A percentile compares a stretch with the other conserved stretches of the same genome.
These are phyloP conservation scores for Torymus aiolomorphi DNA, from an alignment of 2,888 invertebrate species.

Conservation along the genomic window DNA sequence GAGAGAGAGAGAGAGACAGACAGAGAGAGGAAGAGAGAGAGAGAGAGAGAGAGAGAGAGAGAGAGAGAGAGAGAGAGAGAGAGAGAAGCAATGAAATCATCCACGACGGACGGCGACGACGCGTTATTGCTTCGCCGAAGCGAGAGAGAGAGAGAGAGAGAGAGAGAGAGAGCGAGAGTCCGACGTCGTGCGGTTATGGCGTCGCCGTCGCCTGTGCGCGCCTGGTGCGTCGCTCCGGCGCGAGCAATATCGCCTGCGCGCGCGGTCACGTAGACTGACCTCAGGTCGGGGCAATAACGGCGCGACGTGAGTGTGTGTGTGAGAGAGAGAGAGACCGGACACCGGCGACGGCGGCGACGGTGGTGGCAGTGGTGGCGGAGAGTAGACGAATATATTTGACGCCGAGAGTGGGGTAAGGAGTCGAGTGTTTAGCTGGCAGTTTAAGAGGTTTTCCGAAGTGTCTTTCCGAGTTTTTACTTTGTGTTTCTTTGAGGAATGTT, in stretches of 20 bases:
- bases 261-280: slow-evolving; percentile 75
- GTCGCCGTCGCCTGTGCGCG: slow-evolving; percentile 61
- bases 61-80: slow-evolving; percentile 32
- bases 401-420: too few species aligned
- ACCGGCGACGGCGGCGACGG: slow-evolving; percentile 5
- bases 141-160: slow-evolving; percentile 45
- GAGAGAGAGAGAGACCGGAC: slow-evolving; percentile 28
- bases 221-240: slow-evolving; percentile 9
- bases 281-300: slow-evolving; percentile 74
- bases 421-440: too few species aligned
- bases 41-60: slow-evolving; percentile 33
- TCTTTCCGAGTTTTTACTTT: too few species aligned
- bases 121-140: slow-evolving; percentile 70
- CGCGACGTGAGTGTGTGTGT: not conserved
- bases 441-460: too few species aligned
- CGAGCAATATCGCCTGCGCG: slow-evolving; percentile 69
- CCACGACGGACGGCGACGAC: slow-evolving; percentile 57
- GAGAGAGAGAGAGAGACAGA: slow-evolving; percentile 32
- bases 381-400: too few species aligned
- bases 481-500: too few species aligned
- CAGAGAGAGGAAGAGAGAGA: too few species aligned
- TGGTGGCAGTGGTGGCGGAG: too few species aligned
- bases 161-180: slow-evolving; percentile 38
- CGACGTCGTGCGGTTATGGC: slow-evolving; percentile 63
- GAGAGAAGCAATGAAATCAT: slow-evolving; percentile 57